These are phyloP conservation scores for Semibalanus balanoides DNA, from an alignment of 1,140 invertebrate genomes.

Conservation along the genomic window DNA sequence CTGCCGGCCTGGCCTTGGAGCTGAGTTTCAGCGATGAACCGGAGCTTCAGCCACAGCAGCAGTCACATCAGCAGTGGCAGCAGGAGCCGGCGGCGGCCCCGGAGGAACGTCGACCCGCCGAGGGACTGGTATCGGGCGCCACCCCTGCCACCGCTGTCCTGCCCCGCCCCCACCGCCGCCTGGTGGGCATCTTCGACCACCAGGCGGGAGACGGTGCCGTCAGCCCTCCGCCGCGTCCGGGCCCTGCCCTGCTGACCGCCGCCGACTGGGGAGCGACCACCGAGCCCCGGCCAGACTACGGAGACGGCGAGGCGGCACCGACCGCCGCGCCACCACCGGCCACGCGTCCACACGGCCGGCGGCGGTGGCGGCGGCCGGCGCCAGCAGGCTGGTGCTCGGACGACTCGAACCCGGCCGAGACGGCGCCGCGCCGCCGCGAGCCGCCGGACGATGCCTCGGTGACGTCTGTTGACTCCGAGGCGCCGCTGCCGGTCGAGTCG, in stretches of 20 bases:
- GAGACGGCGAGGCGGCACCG: background rate
- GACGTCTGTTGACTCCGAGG: constrained; percentile 14
- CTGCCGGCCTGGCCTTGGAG: no score
- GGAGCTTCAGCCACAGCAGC: no score
- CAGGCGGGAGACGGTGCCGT: background rate
- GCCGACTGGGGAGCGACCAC: background rate
- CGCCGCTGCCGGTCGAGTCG: constrained; percentile 10
- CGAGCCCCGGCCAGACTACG: background rate
- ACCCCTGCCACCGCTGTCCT: no score
- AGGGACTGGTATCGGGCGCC: background rate
- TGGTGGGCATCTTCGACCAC: background rate
- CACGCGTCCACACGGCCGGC: no score
- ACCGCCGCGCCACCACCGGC: no score
- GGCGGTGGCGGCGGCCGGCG: background rate
- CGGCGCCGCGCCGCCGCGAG: background rate
- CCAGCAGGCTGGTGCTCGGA: background rate
- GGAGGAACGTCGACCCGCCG: background rate
- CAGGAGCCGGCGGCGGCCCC: background rate
- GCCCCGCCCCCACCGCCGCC: no score
- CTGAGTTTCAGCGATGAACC: no score
- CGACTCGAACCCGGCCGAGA: background rate
- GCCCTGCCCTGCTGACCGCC: background rate
- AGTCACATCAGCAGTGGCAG: background rate
- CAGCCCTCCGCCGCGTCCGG: background rate
- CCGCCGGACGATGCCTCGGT: constrained; percentile 5